Conservation (phyloP, 2,113 vertebrate species). For the Mobula birostris region DNA sequence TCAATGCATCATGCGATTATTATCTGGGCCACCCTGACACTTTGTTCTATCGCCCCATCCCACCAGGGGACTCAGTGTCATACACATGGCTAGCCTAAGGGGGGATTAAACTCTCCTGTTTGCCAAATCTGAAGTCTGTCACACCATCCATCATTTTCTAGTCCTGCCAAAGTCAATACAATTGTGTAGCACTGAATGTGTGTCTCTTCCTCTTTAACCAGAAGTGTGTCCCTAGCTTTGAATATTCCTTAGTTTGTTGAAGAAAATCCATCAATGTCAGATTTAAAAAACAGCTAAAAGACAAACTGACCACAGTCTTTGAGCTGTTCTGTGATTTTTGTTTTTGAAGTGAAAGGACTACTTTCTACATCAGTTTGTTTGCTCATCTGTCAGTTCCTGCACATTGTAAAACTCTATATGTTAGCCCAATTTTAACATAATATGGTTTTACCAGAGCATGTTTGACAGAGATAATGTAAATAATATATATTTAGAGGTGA, state of each 20-base stretch:
- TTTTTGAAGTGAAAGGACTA: conserved; percentile 40
- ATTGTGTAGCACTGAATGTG: conserved; percentile 43
- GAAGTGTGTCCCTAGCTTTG: conserved; percentile 47
- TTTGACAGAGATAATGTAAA: background rate
- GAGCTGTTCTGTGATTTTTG: conserved; percentile 42
- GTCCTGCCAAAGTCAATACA: conserved; percentile 48
- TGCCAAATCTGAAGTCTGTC: conserved; percentile 41
- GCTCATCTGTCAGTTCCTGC: background rate
- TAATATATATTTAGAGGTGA: background rate
- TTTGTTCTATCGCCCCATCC: conserved; percentile 44
- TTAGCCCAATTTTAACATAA: background rate
- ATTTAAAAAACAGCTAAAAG: conserved; percentile 14
- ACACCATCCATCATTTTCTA: conserved; percentile 60
- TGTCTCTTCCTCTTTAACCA: conserved; percentile 39
- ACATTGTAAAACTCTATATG: background rate
- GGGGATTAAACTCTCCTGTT: conserved; percentile 41
- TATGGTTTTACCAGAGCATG: background rate
- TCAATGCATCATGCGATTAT: conserved; percentile 41
- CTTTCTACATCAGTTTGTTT: conserved; percentile 27
- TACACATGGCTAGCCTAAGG: conserved; percentile 37
- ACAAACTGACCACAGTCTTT: conserved; percentile 44
- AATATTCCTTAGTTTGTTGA: conserved; percentile 47
- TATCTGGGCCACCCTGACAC: conserved; percentile 48
- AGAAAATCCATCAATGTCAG: conserved; percentile 67
- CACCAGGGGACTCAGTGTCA: conserved; percentile 43